These are phyloP conservation scores for Salminus brasiliensis DNA, from an alignment of 2,113 vertebrate genomes.

Conservation along the genomic window DNA sequence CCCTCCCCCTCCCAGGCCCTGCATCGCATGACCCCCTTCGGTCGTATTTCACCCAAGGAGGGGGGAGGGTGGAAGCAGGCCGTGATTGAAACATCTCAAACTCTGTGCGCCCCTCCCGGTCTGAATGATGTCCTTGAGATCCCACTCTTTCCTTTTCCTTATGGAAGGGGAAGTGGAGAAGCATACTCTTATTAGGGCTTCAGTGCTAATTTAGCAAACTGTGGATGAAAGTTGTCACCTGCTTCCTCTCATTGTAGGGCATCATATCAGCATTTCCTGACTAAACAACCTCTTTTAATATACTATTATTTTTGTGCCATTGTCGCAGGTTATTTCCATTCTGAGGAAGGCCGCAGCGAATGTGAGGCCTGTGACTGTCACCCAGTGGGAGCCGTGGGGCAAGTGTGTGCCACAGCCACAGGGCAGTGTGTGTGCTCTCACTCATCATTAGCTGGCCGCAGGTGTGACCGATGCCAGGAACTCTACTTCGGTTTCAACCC, in stretches of 20 bases:
- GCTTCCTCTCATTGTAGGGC: neutral
- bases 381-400: constrained; percentile 72
- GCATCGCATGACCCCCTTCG: constrained; percentile 9
- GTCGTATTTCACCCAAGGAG: constrained; percentile 50
- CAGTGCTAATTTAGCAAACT: neutral
- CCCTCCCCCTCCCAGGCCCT: neutral
- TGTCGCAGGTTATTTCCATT: constrained; percentile 82
- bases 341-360: constrained; percentile 53
- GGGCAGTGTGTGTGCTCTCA: constrained; percentile 84
- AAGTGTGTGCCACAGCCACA: constrained; percentile 74
- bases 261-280: neutral
- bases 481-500: constrained; percentile 86
- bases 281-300: neutral
- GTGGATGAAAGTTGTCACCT: neutral
- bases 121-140: constrained; percentile 55
- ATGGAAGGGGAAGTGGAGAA: constrained; percentile 22
- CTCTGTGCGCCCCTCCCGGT: constrained; percentile 33
- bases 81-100: constrained; percentile 63
- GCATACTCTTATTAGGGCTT: constrained; percentile 28
- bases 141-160: constrained; percentile 27
- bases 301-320: neutral
- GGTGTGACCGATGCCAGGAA: constrained; percentile 82
- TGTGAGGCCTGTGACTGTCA: constrained; percentile 88
- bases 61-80: constrained; percentile 31
- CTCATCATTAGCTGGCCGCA: constrained; percentile 77